A percentile compares a stretch with the other conserved stretches of the same genome.
These are phyloP conservation scores for Tamias sibiricus DNA, from an alignment of 2,113 vertebrate genomes.

Conservation along the genomic window DNA sequence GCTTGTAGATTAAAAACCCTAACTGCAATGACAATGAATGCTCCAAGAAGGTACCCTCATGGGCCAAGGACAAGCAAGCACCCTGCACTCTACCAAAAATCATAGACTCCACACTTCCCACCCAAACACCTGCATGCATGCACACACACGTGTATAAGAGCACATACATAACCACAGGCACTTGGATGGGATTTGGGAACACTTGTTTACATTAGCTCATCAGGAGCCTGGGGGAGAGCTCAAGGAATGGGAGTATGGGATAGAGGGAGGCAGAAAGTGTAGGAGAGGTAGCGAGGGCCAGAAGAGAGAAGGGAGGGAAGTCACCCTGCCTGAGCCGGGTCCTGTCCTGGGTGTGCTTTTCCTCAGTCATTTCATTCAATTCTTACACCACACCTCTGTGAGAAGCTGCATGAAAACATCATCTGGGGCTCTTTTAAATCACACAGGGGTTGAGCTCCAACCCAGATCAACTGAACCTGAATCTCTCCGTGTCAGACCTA, in stretches of 20 bases:
- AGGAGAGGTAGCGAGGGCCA: not conserved
- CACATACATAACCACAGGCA: rapidly evolving
- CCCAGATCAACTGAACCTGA: not conserved
- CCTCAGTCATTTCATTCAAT: not conserved
- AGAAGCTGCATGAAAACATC: not conserved
- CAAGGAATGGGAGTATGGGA: not conserved
- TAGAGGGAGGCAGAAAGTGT: not conserved
- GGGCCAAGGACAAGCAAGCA: not conserved
- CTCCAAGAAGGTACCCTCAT: not conserved
- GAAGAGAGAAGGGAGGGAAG: not conserved
- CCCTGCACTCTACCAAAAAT: not conserved
- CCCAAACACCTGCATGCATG: not conserved
- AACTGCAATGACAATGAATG: not conserved
- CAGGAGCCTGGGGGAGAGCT: not conserved
- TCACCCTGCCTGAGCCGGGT: not conserved
- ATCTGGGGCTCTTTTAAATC: not conserved
- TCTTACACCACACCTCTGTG: not conserved
- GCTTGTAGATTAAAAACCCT: not conserved
- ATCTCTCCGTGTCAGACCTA: not conserved
- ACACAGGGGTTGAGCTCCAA: not conserved
- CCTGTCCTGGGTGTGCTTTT: not conserved
- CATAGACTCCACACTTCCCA: not conserved
- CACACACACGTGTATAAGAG: too few relatives aligned
- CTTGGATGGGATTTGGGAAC: not conserved
- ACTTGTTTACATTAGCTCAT: not conserved